Evolutionary conservation across 2,113 vertebrate genomes (phyloP), one percentile per base, ranked within the genome.

Genomic region (Limnothrissa miodon): DNA sequence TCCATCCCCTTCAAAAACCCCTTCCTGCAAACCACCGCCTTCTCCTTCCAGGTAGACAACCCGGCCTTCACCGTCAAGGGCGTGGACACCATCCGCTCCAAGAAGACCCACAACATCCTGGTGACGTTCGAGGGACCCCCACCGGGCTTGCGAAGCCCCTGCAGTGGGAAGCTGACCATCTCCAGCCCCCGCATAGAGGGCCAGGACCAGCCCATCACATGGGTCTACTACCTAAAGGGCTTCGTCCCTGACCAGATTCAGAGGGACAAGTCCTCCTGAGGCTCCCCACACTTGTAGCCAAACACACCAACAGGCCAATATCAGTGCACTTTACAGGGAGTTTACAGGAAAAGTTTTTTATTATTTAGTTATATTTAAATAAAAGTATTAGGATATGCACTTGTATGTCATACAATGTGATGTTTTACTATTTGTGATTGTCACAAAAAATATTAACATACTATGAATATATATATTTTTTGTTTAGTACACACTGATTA

Each of bases 1-100:
- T n/a, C 91, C 39, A 96, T 98, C 84, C 93, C 95, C 74, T 98
- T 98, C 91, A 98, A 96, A 85, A 99, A 97, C 0, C 19, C 97
- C 8, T 98, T 98, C 92, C 85, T 87, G 2, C 93, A 95, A 51
- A 45, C 91, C 0, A 92, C 89, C 0, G 36, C 89, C 45, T 97
- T 95, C 88, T 93, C 91, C 79, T 94, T 90, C 81, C 83, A 84
- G 0, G 93, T 96, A 81, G 95, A 97, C 86, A 95, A 94, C 82
- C 92, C 95, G 0, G 90, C 90, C 80, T 98, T 98, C 44, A 36
- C 86, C 0, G 44, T 96, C 6, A 95, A 92, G 19, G 93, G 90
- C 0, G 1, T 78, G 0, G 93, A 94, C 1, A 86, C 81, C 0
- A 87, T 97, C 9, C 86, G 83, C 0, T 44, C 96, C 10, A 96